Evolutionary conservation across 2,113 vertebrate species (phyloP).

Genomic region (Malaclemys terrapin): DNA sequence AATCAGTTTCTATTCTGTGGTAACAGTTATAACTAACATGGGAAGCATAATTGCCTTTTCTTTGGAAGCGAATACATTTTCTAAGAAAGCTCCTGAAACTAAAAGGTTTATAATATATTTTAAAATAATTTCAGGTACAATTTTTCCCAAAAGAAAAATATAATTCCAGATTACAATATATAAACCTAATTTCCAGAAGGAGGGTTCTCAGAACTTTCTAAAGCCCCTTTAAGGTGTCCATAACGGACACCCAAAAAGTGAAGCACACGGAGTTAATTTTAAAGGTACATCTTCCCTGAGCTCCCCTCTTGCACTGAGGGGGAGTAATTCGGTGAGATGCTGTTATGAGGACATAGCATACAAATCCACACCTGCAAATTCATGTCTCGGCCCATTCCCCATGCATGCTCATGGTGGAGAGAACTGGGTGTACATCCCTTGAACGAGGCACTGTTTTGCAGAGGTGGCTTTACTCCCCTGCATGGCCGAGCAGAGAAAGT

Average conservation of each 20-base stretch:
- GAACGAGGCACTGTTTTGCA: too few species aligned
- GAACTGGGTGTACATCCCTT: neutral
- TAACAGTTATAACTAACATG: neutral
- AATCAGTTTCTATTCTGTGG: neutral
- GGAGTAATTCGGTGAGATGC: neutral
- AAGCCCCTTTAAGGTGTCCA: neutral
- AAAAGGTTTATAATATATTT: neutral
- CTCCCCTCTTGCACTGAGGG: neutral
- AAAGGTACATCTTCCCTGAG: neutral
- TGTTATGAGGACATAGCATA: constrained; percentile 19
- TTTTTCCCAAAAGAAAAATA: neutral
- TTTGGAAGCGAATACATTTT: neutral
- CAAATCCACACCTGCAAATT: neutral
- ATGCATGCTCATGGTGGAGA: constrained; percentile 28
- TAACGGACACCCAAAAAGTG: too few species aligned
- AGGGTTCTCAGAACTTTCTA: accelerated
- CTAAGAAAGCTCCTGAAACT: neutral
- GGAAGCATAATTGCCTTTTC: neutral
- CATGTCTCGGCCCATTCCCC: constrained; percentile 25
- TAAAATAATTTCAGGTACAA: neutral
- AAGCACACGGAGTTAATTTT: too few species aligned
- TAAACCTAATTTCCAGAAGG: neutral
- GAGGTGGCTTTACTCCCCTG: too few species aligned
- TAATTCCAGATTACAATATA: neutral
- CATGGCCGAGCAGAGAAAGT: too few species aligned